phyloP scores from a whole-genome alignment of 1,140 invertebrate genomes.

The Orchesella cincta region DNA sequence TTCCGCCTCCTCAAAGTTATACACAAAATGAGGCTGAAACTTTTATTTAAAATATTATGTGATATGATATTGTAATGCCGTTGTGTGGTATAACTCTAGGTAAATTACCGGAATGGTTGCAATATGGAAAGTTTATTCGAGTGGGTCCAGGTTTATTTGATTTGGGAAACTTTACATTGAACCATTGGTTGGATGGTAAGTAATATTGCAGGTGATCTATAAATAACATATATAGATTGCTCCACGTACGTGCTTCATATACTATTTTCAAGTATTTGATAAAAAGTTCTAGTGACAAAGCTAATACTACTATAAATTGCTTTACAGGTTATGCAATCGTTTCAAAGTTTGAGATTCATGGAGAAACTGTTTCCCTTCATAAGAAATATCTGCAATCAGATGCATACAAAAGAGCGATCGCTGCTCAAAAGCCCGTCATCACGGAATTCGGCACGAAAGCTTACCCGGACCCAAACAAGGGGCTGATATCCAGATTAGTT shows the following conservation, averaged over 20 bases:
- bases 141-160: slow-evolving; percentile 61
- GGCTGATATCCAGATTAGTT: slow-evolving; percentile 55
- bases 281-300: too few species aligned
- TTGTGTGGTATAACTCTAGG: slow-evolving; percentile 52
- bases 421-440: slow-evolving; percentile 54
- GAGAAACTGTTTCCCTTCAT: slow-evolving; percentile 53
- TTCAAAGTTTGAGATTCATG: slow-evolving; percentile 53
- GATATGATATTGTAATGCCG: slow-evolving; percentile 13
- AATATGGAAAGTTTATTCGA: slow-evolving; percentile 57
- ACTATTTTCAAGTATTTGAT: too few species aligned
- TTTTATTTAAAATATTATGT: too few species aligned
- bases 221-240: too few species aligned
- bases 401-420: slow-evolving; percentile 55
- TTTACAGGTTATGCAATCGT: slow-evolving; percentile 51
- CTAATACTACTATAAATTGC: too few species aligned
- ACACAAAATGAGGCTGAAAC: too few species aligned
- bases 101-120: slow-evolving; percentile 58
- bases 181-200: slow-evolving; percentile 56
- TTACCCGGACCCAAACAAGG: slow-evolving; percentile 56
- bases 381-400: slow-evolving; percentile 55
- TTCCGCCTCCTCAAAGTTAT: too few species aligned
- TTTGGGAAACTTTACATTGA: slow-evolving; percentile 53
- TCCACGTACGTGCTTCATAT: too few species aligned
- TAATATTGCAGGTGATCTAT: too few species aligned
- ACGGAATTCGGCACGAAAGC: slow-evolving; percentile 59